Percentiles rank a stretch among this genome's conserved stretches.
Conservation (phyloP, 2,888 invertebrate genomes). For the Acanthococcus lagerstroemiae region DNA sequence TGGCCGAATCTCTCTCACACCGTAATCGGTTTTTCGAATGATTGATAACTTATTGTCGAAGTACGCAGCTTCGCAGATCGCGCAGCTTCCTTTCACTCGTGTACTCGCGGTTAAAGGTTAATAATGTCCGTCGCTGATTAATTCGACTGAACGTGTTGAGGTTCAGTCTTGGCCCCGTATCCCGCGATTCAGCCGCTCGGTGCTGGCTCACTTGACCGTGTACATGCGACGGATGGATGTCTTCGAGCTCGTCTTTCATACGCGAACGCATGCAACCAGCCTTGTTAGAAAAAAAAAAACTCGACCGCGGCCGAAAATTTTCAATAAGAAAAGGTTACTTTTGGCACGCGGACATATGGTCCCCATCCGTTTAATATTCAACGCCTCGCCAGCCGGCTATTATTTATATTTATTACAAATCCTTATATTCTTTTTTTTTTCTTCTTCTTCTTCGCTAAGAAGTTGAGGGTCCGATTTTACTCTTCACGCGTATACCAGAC, state of each 20-base stretch:
- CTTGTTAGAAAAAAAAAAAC: background rate
- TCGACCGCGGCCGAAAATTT: slow-evolving; percentile 3
- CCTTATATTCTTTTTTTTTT: slow-evolving; percentile 11
- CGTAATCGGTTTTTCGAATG: no score
- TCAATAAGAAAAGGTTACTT: slow-evolving; percentile 22
- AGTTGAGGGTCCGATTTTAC: slow-evolving; percentile 6
- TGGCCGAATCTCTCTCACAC: no score
- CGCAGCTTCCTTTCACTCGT: slow-evolving; percentile 22
- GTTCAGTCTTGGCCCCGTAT: background rate
- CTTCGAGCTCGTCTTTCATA: background rate
- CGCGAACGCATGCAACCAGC: background rate
- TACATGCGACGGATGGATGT: background rate
- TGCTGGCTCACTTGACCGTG: background rate
- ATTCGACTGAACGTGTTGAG: slow-evolving; percentile 1
- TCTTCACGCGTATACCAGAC: slow-evolving; percentile 20
- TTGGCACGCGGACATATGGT: slow-evolving; percentile 30
- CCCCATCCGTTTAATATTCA: slow-evolving; percentile 29
- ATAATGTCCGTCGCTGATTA: slow-evolving; percentile 16
- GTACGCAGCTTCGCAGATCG: background rate
- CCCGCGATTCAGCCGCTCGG: background rate
- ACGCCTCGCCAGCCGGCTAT: slow-evolving; percentile 20
- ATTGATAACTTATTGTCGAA: slow-evolving; percentile 27
- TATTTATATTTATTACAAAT: slow-evolving; percentile 31
- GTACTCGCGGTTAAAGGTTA: slow-evolving; percentile 14
- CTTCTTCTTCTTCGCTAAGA: background rate